phyloP scores from a whole-genome alignment of 2,888 invertebrate genomes.

The Alsophila aescularia region DNA sequence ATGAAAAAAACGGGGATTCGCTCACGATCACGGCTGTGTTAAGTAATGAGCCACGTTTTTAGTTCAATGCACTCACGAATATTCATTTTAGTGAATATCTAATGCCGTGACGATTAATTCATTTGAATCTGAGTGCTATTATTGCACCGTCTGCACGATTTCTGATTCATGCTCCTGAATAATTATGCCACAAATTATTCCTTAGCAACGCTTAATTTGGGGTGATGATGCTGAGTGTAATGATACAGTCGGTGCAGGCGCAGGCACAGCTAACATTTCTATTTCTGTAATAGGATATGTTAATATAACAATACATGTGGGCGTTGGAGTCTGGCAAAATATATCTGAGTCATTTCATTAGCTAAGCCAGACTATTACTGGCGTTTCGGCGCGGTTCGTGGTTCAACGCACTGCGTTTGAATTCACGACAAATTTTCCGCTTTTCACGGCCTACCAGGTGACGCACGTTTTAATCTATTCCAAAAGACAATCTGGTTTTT shows the following conservation, averaged over 20 bases:
- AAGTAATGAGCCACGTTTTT: slow-evolving; percentile 80
- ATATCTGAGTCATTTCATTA: slow-evolving; percentile 48
- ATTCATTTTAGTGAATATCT: slow-evolving; percentile 71
- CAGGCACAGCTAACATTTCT: slow-evolving; percentile 26
- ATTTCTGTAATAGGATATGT: slow-evolving; percentile 41
- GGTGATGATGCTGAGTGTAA: slow-evolving; percentile 24
- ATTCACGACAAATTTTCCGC: slow-evolving; percentile 67
- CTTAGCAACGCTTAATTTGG: slow-evolving; percentile 21
- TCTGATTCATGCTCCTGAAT: slow-evolving; percentile 26
- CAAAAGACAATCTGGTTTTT: slow-evolving; percentile 32
- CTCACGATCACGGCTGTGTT: slow-evolving; percentile 71
- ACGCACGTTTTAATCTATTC: slow-evolving; percentile 39
- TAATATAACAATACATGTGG: slow-evolving; percentile 48
- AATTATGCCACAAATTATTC: slow-evolving; percentile 20
- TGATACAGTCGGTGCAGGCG: slow-evolving; percentile 22
- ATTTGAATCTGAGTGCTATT: slow-evolving; percentile 62
- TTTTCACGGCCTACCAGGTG: slow-evolving; percentile 61
- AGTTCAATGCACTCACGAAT: slow-evolving; percentile 81
- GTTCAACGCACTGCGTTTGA: slow-evolving; percentile 71
- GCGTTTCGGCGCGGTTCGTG: slow-evolving; percentile 27
- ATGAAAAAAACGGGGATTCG: slow-evolving; percentile 67
- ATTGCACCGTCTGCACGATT: slow-evolving; percentile 61
- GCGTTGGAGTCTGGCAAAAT: slow-evolving; percentile 44
- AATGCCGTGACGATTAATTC: slow-evolving; percentile 68
- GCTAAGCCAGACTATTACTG: slow-evolving; percentile 52